Base-by-base conservation (phyloP, 2,797 vertebrate genomes). In the Schizopygopsis malacanthus region DNA sequence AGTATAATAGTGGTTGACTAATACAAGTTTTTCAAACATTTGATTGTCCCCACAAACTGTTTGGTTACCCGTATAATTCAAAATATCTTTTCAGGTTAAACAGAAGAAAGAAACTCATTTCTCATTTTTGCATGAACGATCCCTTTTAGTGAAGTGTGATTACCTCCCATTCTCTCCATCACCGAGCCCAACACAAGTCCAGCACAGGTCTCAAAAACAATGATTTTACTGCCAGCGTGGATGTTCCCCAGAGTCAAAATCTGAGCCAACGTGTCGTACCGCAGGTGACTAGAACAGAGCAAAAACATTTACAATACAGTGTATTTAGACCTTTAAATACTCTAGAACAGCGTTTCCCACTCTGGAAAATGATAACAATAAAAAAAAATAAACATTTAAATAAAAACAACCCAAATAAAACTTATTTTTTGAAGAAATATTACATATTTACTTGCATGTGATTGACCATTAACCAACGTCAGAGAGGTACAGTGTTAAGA, bases 91-190 rank as follows among this genome's bases (percentile, higher is more conserved):
- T 65, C 2, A 33, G 16, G 61, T 65, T 65, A 28, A 65, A 65
- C 2, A 61, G 59, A 33, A 16, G 25, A 33, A 33, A 65, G 61
- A 65, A 65, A 65, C 61, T 33, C 61, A 7, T 65, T 10, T 11
- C 9, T n/a, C 0, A 59, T 65, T 65, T 54, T n/a, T n/a, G 8
- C 8, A 16, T 11, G 22, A 65, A 20, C 56, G 7, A 12, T 61
- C 10, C 3, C 11, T 37, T 79, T n/a, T 7, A 69, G 12, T 12
- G 2, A 37, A 22, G 16, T 79, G 41, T 75, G 73, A 92, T 89
- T 91, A 97, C 98, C 98, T 91, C 98, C 98, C 97, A 99, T 98
- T 71, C 98, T 94, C 88, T 99, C 98, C 98, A 99, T 99, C 84
- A 98, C 92, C 0, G 98, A 95, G 1, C 98, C 98, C 71, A 99